Conservation (phyloP, 1,140 invertebrate genomes). For the Leptestheria dahalacensis region DNA sequence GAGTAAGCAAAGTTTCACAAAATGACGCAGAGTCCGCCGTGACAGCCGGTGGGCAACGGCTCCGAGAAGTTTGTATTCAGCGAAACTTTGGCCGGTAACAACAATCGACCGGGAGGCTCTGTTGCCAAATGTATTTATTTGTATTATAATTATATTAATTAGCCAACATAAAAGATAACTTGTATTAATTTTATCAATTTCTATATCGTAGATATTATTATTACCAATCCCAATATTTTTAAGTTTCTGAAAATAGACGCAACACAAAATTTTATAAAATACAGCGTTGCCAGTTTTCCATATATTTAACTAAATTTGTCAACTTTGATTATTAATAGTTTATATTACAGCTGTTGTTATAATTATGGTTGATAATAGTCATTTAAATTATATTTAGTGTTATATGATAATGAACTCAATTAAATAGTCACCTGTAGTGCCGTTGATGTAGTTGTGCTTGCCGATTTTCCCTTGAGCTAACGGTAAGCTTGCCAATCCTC, state of each 20-base stretch:
- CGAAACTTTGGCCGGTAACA: neutral
- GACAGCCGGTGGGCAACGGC: neutral
- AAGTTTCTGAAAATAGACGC: no score
- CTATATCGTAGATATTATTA: neutral
- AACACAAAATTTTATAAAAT: no score
- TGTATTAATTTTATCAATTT: neutral
- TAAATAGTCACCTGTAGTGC: slow-evolving; percentile 3
- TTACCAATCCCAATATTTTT: no score
- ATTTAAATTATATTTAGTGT: neutral
- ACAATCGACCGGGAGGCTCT: neutral
- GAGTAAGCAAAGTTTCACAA: neutral
- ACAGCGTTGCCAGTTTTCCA: neutral
- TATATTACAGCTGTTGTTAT: neutral
- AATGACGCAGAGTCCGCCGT: neutral
- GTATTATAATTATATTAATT: no score
- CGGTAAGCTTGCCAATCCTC: slow-evolving; percentile 15
- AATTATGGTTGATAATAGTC: neutral
- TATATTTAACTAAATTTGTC: neutral
- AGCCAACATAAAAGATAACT: no score
- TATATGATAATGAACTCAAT: neutral
- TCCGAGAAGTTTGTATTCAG: neutral
- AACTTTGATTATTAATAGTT: no score
- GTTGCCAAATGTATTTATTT: neutral
- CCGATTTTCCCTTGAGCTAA: neutral
- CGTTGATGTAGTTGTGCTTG: neutral